These are phyloP conservation scores for Marmota flaviventris DNA, from an alignment of 2,113 vertebrate genomes.

Conservation along the genomic window DNA sequence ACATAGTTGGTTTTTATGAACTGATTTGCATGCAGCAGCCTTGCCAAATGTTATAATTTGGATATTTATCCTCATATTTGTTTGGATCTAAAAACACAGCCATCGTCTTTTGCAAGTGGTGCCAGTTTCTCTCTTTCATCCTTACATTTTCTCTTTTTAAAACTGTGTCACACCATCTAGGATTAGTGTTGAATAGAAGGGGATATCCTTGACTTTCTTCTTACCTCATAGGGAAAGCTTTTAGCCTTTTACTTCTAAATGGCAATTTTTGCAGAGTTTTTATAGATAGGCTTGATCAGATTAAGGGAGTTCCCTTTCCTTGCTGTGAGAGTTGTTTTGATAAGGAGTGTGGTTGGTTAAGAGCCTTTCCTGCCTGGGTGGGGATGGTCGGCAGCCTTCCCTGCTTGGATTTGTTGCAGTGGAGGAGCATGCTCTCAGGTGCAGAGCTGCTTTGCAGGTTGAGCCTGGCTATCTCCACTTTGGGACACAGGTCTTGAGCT, in stretches of 20 bases:
- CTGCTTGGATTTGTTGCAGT: not conserved
- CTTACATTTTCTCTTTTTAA: not conserved
- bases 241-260: not conserved
- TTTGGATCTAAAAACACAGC: not conserved
- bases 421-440: not conserved
- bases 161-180: not conserved
- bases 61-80: not conserved
- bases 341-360: not conserved
- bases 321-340: not conserved
- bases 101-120: not conserved
- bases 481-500: not conserved
- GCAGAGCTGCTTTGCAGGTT: not conserved
- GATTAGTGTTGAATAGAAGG: not conserved
- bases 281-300: not conserved
- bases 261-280: not conserved
- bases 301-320: not conserved
- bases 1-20: not conserved
- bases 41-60: not conserved
- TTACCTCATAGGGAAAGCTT: not conserved
- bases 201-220: not conserved
- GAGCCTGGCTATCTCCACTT: not conserved
- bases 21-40: not conserved
- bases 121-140: not conserved
- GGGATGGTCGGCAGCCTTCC: not conserved
- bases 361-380: not conserved